Conservation (phyloP, 1,140 invertebrate genomes). For the Bombus pascuorum region DNA sequence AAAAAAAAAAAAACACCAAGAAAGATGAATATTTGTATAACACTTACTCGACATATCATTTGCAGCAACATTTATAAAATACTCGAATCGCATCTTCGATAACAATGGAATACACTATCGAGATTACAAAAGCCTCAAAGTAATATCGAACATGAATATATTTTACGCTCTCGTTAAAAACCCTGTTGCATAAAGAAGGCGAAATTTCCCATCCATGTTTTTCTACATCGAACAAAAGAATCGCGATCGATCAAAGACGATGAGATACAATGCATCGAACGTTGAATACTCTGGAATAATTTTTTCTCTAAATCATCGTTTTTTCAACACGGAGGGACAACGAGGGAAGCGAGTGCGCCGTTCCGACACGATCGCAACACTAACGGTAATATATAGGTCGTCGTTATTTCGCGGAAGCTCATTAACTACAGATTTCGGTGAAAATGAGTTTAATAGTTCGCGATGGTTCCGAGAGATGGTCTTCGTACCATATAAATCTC, state of each 20-base stretch:
- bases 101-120: not conserved
- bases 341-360: not conserved
- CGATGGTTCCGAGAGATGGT: not conserved
- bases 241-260: not conserved
- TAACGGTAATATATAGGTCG: slow-evolving; percentile 22
- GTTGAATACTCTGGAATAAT: not conserved
- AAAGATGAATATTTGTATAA: no score
- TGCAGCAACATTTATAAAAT: no score
- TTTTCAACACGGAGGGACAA: not conserved
- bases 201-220: not conserved
- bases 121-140: not conserved
- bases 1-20: no score
- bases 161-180: not conserved
- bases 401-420: slow-evolving; percentile 27
- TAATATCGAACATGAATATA: not conserved
- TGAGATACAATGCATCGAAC: not conserved
- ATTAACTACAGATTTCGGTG: slow-evolving; percentile 29
- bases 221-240: not conserved
- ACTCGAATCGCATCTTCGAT: not conserved
- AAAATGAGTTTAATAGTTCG: slow-evolving; percentile 38
- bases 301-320: not conserved
- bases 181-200: not conserved
- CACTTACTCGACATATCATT: no score
- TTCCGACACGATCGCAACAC: not conserved
- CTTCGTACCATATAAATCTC: slow-evolving; percentile 7